Conservation (phyloP, 2,888 invertebrate genomes). For the Cantharis nigra region DNA sequence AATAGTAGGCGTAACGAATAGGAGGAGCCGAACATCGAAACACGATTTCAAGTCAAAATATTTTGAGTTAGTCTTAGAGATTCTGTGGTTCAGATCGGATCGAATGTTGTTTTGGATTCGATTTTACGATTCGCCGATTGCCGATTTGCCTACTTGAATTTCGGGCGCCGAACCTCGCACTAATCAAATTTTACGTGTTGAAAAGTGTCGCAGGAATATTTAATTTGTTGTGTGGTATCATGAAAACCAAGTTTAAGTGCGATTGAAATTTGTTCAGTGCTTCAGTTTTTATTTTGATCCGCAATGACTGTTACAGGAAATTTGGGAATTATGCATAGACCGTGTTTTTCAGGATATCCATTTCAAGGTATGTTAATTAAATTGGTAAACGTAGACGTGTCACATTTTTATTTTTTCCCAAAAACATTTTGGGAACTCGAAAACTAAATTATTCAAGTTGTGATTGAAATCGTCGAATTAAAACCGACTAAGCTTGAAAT, state of each 20-base stretch:
- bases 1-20: conserved; percentile 37
- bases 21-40: conserved; percentile 37
- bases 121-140: conserved; percentile 12
- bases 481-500: background rate
- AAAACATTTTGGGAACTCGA: background rate
- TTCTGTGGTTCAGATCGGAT: conserved; percentile 26
- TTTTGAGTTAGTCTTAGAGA: conserved; percentile 40
- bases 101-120: conserved; percentile 2
- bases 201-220: background rate
- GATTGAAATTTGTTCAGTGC: conserved; percentile 3
- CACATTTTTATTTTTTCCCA: background rate
- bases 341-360: conserved; percentile 56
- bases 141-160: conserved; percentile 3
- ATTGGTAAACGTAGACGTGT: background rate
- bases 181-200: background rate
- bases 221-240: background rate
- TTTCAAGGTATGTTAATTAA: conserved; percentile 52
- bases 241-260: conserved; percentile 1
- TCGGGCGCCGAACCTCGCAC: background rate
- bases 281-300: conserved; percentile 10
- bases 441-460: background rate
- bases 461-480: background rate
- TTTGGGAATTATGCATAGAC: conserved; percentile 56
- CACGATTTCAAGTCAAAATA: conserved; percentile 42
- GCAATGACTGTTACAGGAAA: conserved; percentile 56